Conservation (phyloP, 1,140 invertebrate genomes). For the Drosophila leontia region DNA sequence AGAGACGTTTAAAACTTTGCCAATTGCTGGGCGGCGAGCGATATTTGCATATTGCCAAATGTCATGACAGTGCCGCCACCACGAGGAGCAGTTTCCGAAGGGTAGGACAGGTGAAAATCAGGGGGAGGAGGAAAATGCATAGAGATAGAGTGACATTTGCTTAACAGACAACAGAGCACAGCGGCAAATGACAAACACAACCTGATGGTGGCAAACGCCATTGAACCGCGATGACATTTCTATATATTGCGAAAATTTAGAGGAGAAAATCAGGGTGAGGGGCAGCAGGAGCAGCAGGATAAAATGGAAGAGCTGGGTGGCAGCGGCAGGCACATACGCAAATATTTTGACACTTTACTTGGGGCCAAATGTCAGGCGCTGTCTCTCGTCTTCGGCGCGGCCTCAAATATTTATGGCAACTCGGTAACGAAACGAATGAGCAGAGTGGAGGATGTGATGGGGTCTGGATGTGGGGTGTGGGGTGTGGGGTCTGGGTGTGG, state of each 20-base stretch:
- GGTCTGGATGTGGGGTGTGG: conserved; percentile 5
- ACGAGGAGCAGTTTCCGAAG: conserved; percentile 23
- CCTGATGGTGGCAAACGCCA: conserved; percentile 51
- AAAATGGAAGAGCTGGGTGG: conserved; percentile 30
- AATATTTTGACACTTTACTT: conserved; percentile 81
- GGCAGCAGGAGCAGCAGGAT: not conserved
- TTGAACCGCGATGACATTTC: conserved; percentile 80
- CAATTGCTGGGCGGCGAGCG: conserved; percentile 37
- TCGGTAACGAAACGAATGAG: conserved; percentile 40
- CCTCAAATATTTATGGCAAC: conserved; percentile 65
- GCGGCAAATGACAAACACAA: conserved; percentile 69
- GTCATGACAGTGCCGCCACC: conserved; percentile 51
- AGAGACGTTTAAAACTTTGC: conserved; percentile 70
- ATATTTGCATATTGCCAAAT: conserved; percentile 78
- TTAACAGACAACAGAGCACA: conserved; percentile 49
- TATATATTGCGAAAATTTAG: conserved; percentile 38
- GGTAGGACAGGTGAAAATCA: conserved; percentile 9
- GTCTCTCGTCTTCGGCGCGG: conserved; percentile 45
- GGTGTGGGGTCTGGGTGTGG: not conserved
- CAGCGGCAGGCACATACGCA: conserved; percentile 35
- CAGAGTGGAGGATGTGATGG: conserved; percentile 21
- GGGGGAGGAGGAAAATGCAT: conserved; percentile 22
- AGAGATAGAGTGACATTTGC: conserved; percentile 65
- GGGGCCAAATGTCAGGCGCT: conserved; percentile 46
- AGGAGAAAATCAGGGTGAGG: not conserved